A percentile compares a stretch with the other conserved stretches of the same genome.
Evolutionary conservation across 2,113 vertebrate genomes (phyloP).

Genomic region (Archocentrus centrarchus): DNA sequence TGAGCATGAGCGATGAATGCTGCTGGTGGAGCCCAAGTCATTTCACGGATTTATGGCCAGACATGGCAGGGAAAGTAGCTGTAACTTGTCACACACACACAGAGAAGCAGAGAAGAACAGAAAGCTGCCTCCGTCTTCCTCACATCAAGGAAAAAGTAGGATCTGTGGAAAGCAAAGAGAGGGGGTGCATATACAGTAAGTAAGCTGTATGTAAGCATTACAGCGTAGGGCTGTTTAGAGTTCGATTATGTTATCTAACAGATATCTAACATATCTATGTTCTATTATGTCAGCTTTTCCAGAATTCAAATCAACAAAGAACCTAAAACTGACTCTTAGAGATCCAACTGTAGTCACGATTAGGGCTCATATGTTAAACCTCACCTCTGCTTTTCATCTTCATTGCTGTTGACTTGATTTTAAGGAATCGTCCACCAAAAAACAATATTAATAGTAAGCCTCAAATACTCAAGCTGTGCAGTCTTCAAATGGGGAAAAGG

Average conservation of each 20-base stretch:
- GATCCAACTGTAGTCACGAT: not conserved
- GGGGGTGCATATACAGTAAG: not conserved
- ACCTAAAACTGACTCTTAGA: constrained; percentile 5
- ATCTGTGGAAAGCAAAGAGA: not conserved
- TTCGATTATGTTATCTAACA: not conserved
- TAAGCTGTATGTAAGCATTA: not conserved
- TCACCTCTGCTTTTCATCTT: constrained; percentile 1
- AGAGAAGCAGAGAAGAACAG: not conserved
- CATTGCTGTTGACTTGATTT: not conserved
- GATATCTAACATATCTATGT: not conserved
- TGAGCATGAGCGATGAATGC: constrained; percentile 49
- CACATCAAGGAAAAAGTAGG: not conserved
- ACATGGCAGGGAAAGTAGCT: constrained; percentile 10
- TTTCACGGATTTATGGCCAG: constrained; percentile 61
- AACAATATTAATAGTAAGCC: no score
- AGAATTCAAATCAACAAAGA: constrained; percentile 18
- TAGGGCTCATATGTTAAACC: not conserved
- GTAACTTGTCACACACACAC: not conserved
- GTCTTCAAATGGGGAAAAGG: not conserved
- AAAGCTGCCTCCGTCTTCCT: not conserved
- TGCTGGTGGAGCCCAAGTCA: constrained; percentile 44
- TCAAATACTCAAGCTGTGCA: not conserved
- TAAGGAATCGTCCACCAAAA: not conserved
- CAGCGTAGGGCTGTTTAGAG: not conserved
- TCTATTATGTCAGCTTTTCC: not conserved